Evolutionary conservation across 2,113 vertebrate genomes (phyloP).

Genomic region (Odocoileus hemionus): DNA sequence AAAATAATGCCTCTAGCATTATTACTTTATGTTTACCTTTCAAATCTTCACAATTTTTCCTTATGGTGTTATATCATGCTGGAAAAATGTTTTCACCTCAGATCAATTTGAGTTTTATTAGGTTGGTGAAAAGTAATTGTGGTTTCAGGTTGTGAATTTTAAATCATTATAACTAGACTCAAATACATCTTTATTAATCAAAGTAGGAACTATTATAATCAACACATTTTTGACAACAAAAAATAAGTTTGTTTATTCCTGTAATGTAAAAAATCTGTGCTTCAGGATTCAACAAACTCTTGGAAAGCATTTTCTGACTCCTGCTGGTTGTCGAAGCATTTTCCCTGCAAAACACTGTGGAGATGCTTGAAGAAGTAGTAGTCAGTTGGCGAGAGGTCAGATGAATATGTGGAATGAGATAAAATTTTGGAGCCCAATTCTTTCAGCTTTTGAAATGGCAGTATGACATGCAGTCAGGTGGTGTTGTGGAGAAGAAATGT

Average conservation of each 20-base stretch:
- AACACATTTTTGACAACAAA: background rate
- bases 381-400: background rate
- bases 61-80: background rate
- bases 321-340: fast-evolving
- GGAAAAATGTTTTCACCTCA: background rate
- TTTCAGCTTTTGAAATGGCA: background rate
- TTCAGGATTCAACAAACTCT: background rate
- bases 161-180: background rate
- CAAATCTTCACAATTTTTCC: background rate
- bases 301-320: background rate
- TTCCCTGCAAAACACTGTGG: background rate
- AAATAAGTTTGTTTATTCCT: background rate
- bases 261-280: background rate
- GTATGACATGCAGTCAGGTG: background rate
- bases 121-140: background rate
- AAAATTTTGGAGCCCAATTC: background rate
- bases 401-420: background rate
- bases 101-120: background rate
- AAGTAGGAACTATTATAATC: background rate
- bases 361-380: background rate
- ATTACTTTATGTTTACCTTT: background rate
- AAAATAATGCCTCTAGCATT: background rate
- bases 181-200: background rate
- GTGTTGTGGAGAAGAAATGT: background rate
- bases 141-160: background rate